A percentile compares a stretch with the other conserved stretches of the same genome.
Conservation (phyloP, 1,140 invertebrate species). For the Micrasema minimum region DNA sequence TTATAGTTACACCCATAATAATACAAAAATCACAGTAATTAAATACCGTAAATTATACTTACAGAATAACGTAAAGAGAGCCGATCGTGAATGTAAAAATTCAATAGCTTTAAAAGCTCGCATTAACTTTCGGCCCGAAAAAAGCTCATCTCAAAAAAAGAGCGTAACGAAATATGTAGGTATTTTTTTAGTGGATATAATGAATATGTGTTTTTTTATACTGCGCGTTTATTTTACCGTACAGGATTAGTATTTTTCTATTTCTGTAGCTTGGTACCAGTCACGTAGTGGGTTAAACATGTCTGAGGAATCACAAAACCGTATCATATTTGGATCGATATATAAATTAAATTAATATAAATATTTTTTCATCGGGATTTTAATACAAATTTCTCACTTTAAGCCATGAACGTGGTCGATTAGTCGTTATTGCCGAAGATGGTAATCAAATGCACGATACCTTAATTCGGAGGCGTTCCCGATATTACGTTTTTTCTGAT, state of each 20-base stretch:
- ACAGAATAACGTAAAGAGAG: conserved; percentile 40
- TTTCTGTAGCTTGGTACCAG: neutral
- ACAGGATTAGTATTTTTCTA: no score
- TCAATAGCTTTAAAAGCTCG: conserved; percentile 27
- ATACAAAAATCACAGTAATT: conserved; percentile 52
- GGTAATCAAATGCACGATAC: conserved; percentile 45
- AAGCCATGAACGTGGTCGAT: conserved; percentile 46
- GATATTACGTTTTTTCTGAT: conserved; percentile 36
- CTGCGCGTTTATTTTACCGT: no score
- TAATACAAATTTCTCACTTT: conserved; percentile 47
- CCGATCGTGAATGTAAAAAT: conserved; percentile 47
- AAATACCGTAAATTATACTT: conserved; percentile 48
- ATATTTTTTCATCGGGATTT: conserved; percentile 43
- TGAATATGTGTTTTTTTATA: no score
- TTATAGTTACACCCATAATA: conserved; percentile 45
- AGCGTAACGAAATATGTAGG: no score
- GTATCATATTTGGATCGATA: conserved; percentile 41
- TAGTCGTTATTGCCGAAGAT: conserved; percentile 49
- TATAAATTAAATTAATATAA: conserved; percentile 52
- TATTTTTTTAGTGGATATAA: no score
- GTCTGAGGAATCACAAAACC: conserved; percentile 40
- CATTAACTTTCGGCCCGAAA: no score
- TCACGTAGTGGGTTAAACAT: conserved; percentile 30
- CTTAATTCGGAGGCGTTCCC: conserved; percentile 41
- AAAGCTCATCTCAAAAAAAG: no score